Evolutionary conservation across 2,888 invertebrate genomes (phyloP).

Genomic region (Eutolmus rufibarbis): DNA sequence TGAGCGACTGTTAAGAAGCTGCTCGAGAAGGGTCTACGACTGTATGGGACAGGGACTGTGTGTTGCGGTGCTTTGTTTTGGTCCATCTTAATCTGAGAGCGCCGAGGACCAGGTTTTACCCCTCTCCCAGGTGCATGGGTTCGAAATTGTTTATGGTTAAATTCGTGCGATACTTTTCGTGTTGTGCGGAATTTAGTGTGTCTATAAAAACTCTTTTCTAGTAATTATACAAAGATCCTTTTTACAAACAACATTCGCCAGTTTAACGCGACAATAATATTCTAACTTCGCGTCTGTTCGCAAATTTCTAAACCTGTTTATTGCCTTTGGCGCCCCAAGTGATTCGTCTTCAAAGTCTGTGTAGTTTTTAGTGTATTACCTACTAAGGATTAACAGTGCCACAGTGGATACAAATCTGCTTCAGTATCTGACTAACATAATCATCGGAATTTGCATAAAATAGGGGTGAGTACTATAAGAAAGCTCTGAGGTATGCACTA

Average conservation of each 20-base stretch:
- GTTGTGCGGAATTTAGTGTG: not conserved
- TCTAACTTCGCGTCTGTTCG: not conserved
- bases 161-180: not conserved
- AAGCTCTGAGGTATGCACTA: not conserved
- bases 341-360: not conserved
- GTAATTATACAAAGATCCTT: not conserved
- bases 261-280: not conserved
- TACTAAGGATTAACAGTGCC: slow-evolving; percentile 6
- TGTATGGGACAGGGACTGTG: not conserved
- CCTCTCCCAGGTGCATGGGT: not conserved
- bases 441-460: not conserved
- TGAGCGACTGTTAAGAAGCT: not conserved
- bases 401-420: not conserved
- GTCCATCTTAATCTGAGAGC: not conserved
- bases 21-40: not conserved
- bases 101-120: not conserved
- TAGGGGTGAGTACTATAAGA: not conserved
- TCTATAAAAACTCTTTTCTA: not conserved
- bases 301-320: not conserved
- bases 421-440: not conserved
- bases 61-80: not conserved
- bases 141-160: not conserved
- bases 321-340: not conserved
- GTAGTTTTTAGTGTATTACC: not conserved
- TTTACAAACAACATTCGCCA: not conserved